Conservation (phyloP, 2,113 vertebrate species). For the Chamaetylas fuelleborni region DNA sequence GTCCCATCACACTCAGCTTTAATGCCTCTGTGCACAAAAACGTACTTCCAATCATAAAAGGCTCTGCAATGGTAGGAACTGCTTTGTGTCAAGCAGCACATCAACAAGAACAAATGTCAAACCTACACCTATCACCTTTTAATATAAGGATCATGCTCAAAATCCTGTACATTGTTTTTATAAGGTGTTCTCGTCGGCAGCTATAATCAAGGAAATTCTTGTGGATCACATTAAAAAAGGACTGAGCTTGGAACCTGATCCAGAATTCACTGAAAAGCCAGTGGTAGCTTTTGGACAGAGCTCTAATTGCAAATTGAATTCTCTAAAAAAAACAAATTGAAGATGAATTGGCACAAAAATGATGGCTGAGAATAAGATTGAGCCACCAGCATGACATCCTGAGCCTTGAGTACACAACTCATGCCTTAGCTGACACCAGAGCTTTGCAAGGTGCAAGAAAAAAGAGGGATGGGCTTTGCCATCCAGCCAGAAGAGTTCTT, state of each 20-base stretch:
- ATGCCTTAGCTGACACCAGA: not conserved
- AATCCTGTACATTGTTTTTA: not conserved
- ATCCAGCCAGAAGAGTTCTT: not conserved
- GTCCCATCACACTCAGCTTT: not conserved
- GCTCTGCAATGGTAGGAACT: not conserved
- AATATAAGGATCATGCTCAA: not conserved
- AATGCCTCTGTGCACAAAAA: not conserved
- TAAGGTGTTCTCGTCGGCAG: not conserved
- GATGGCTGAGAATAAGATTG: not conserved
- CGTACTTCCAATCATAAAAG: not conserved
- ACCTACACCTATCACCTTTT: conserved; percentile 47
- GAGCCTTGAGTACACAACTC: not conserved
- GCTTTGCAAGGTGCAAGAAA: not conserved
- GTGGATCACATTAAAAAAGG: not conserved
- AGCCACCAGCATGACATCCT: not conserved
- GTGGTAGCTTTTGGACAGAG: not conserved
- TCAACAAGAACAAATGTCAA: conserved; percentile 12
- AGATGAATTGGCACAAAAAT: not conserved
- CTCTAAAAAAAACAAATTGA: not conserved
- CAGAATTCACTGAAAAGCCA: not conserved
- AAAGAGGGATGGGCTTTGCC: not conserved
- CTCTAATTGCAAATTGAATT: not conserved
- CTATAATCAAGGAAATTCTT: not conserved
- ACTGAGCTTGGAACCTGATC: not conserved
- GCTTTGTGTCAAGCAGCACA: conserved; percentile 62